Evolutionary conservation across 2,113 vertebrate genomes (phyloP).

Genomic region (Kryptolebias marmoratus): DNA sequence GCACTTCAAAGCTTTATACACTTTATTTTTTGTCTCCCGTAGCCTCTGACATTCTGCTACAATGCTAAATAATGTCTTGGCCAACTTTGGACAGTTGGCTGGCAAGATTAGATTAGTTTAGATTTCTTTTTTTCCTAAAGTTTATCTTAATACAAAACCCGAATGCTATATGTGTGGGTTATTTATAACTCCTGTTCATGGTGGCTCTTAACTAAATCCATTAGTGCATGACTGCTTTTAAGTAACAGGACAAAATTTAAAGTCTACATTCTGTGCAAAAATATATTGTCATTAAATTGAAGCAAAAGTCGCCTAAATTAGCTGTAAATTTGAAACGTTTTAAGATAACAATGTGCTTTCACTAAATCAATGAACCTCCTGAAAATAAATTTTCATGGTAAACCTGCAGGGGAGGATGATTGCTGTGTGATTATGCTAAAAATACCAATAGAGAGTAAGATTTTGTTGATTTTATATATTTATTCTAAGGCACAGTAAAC

Average conservation of each 20-base stretch:
- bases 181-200: background rate
- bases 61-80: background rate
- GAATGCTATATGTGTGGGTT: background rate
- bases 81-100: background rate
- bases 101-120: background rate
- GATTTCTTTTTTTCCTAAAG: background rate
- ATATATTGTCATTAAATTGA: background rate
- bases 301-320: background rate
- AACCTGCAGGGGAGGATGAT: background rate
- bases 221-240: background rate
- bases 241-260: background rate
- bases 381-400: background rate
- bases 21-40: background rate
- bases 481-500: background rate
- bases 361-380: background rate
- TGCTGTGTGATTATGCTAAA: background rate
- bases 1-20: conserved; percentile 8
- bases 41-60: background rate
- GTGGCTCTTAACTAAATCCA: background rate
- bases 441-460: background rate
- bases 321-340: background rate
- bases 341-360: background rate
- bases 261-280: background rate
- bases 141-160: background rate
- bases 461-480: background rate